phyloP scores from a whole-genome alignment of 1,140 invertebrate genomes.

The Lordiphosa stackelbergi region DNA sequence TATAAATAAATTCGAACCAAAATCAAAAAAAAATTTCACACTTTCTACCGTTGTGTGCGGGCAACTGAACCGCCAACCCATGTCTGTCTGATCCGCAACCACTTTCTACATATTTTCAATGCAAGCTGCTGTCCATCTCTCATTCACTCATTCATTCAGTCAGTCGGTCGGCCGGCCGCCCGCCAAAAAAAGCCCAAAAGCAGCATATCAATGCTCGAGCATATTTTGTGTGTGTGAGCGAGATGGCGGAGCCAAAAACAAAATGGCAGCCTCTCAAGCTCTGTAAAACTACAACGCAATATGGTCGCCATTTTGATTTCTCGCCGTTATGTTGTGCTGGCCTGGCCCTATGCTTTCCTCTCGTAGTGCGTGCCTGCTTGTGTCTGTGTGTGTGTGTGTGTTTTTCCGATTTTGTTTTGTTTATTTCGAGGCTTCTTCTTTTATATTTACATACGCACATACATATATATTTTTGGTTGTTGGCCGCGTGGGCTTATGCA shows the following conservation, averaged over 20 bases:
- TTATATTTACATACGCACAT: slow-evolving; percentile 1
- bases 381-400: slow-evolving; percentile 17
- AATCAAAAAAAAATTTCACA: slow-evolving; percentile 48
- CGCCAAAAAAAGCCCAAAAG: slow-evolving; percentile 12
- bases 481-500: slow-evolving; percentile 45
- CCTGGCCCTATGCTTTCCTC: slow-evolving; percentile 45
- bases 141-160: slow-evolving; percentile 26
- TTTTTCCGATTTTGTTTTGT: slow-evolving; percentile 35
- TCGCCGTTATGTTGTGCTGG: slow-evolving; percentile 54
- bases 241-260: slow-evolving; percentile 56
- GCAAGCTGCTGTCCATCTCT: slow-evolving; percentile 35
- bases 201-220: no score
- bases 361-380: slow-evolving; percentile 20
- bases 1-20: slow-evolving; percentile 2
- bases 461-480: slow-evolving; percentile 25
- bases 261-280: slow-evolving; percentile 65
- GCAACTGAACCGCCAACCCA: slow-evolving; percentile 1
- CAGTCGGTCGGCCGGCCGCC: slow-evolving; percentile 23
- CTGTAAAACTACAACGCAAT: slow-evolving; percentile 64
- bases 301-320: slow-evolving; percentile 70
- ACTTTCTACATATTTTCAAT: slow-evolving; percentile 52
- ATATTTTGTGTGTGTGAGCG: slow-evolving; percentile 15
- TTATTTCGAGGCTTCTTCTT: slow-evolving; percentile 40
- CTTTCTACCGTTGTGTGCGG: slow-evolving; percentile 38
- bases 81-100: slow-evolving; percentile 9